These are phyloP conservation scores for Montipora efflorescens DNA, from an alignment of 64 coral and sea anemone genomes.

Conservation along the genomic window DNA sequence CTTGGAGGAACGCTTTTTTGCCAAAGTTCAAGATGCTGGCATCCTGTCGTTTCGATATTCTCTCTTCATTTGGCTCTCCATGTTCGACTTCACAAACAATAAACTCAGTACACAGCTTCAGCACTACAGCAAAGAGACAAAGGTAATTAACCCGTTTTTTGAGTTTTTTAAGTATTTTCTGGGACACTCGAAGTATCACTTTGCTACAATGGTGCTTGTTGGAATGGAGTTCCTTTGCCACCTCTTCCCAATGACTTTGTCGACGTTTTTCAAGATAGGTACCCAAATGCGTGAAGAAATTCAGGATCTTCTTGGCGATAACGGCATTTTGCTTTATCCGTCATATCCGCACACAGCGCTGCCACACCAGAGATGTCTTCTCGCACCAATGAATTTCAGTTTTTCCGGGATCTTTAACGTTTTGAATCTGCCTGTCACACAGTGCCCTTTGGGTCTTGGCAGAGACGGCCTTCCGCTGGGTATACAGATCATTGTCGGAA, in stretches of 20 bases:
- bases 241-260: constrained; percentile 33
- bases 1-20: constrained; percentile 50
- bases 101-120: constrained; percentile 64
- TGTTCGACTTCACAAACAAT: constrained; percentile 45
- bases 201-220: constrained; percentile 59
- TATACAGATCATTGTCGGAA: constrained; percentile 81
- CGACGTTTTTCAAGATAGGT: constrained; percentile 77
- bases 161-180: constrained; percentile 87
- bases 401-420: constrained; percentile 90
- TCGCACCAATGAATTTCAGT: constrained; percentile 84
- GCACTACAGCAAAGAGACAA: constrained; percentile 28
- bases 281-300: constrained; percentile 65
- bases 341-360: constrained; percentile 85
- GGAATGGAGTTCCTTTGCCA: constrained; percentile 47
- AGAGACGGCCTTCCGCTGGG: constrained; percentile 87
- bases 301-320: constrained; percentile 76
- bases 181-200: constrained; percentile 89
- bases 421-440: constrained; percentile 82
- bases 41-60: constrained; percentile 74
- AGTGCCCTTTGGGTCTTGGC: constrained; percentile 88
- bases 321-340: constrained; percentile 82
- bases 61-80: constrained; percentile 78
- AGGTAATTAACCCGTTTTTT: constrained; percentile 68
- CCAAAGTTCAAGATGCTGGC: constrained; percentile 51
- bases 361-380: constrained; percentile 63